Conservation (phyloP, 2,113 vertebrate species). For the Ceratotherium simum region DNA sequence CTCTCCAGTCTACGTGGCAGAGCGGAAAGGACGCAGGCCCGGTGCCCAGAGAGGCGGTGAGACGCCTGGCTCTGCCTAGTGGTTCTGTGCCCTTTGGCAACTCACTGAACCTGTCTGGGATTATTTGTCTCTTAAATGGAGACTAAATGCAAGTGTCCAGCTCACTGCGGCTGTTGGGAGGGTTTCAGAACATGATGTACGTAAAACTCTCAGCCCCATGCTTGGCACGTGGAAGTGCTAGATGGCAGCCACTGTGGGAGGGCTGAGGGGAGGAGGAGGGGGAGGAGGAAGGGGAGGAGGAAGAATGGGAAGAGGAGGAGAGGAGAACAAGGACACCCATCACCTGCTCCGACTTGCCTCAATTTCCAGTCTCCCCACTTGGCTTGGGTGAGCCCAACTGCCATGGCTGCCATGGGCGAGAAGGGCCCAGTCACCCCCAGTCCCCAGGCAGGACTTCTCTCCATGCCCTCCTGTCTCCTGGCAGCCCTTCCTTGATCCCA, state of each 20-base stretch:
- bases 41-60: not conserved
- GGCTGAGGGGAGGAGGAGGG: accelerated
- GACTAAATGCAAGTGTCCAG: slow-evolving; percentile 32
- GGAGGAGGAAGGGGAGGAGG: no score
- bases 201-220: not conserved
- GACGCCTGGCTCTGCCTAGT: not conserved
- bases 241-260: not conserved
- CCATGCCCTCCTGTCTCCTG: not conserved
- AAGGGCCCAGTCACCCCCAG: not conserved
- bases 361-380: not conserved
- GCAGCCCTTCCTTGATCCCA: not conserved
- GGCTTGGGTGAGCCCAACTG: not conserved
- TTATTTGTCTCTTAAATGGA: slow-evolving; percentile 23
- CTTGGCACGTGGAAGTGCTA: not conserved
- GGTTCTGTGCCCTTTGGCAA: slow-evolving; percentile 36
- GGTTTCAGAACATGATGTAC: not conserved
- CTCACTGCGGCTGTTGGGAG: not conserved
- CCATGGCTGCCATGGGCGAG: not conserved
- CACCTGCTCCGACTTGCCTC: not conserved
- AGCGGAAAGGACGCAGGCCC: not conserved
- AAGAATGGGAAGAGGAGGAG: not conserved
- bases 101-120: not conserved
- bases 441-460: not conserved
- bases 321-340: not conserved
- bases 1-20: not conserved